Evolutionary conservation across 2,888 invertebrate genomes (phyloP).

Genomic region (Gandaritis pyraliata): DNA sequence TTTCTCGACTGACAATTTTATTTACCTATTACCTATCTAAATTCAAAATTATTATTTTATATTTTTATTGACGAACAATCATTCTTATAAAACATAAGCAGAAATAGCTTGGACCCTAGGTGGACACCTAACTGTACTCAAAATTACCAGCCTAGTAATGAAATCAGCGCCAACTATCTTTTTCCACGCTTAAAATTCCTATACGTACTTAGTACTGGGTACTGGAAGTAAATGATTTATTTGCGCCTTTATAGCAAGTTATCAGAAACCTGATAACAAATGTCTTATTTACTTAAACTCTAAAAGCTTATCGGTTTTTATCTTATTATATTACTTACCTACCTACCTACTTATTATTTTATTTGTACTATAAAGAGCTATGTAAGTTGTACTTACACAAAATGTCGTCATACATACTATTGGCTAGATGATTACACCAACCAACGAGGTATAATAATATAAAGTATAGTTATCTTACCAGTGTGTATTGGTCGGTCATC

Average conservation of each 20-base stretch:
- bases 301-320: conserved; percentile 21
- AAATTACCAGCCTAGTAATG: background rate
- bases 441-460: conserved; percentile 1
- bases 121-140: no score
- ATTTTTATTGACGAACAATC: no score
- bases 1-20: no score
- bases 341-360: no score
- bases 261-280: conserved; percentile 6
- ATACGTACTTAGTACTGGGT: background rate
- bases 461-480: conserved; percentile 1
- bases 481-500: conserved; percentile 19
- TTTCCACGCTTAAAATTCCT: background rate
- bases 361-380: no score
- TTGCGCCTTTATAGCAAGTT: background rate
- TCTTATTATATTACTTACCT: conserved; percentile 13
- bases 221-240: background rate
- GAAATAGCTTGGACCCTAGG: no score
- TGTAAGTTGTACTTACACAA: background rate
- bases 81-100: no score
- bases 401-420: conserved; percentile 11
- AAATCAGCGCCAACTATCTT: conserved; percentile 2
- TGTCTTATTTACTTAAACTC: conserved; percentile 8
- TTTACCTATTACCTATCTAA: no score
- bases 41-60: no score
- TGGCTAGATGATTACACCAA: conserved; percentile 8